phyloP scores from a whole-genome alignment of 37 sponge, comb jelly and placozoan genomes.

The Ianthella basta region DNA sequence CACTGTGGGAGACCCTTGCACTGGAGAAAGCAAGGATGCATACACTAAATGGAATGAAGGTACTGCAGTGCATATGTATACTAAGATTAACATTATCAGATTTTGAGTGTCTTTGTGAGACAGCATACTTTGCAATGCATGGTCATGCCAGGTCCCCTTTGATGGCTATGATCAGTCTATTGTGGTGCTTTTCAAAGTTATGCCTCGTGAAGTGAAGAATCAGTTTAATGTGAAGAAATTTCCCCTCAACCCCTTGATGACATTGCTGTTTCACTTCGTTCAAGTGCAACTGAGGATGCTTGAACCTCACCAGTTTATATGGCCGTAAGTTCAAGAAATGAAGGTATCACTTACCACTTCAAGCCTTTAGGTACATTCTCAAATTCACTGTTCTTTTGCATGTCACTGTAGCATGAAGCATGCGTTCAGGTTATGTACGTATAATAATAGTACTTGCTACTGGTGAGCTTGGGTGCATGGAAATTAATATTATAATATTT shows the following conservation, averaged over 20 bases:
- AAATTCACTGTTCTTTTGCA: no score
- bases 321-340: conserved; percentile 27
- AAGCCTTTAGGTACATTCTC: no score
- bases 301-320: background rate
- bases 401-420: no score
- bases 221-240: conserved; percentile 33
- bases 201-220: background rate
- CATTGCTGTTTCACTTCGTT: conserved; percentile 10
- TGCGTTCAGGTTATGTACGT: no score
- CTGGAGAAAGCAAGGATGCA: conserved; percentile 44
- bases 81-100: background rate
- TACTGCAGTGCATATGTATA: background rate
- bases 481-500: no score
- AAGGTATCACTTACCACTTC: no score
- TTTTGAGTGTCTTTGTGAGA: background rate
- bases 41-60: conserved; percentile 44
- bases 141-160: conserved; percentile 59
- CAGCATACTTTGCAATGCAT: background rate
- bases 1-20: conserved; percentile 71
- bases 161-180: conserved; percentile 38
- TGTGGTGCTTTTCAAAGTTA: background rate
- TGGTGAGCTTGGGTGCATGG: no score
- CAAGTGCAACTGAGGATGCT: background rate
- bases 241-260: conserved; percentile 48
- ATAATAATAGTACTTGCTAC: no score